These are phyloP conservation scores for Lepus townsendii DNA, from an alignment of 2,797 vertebrate genomes.

Conservation along the genomic window DNA sequence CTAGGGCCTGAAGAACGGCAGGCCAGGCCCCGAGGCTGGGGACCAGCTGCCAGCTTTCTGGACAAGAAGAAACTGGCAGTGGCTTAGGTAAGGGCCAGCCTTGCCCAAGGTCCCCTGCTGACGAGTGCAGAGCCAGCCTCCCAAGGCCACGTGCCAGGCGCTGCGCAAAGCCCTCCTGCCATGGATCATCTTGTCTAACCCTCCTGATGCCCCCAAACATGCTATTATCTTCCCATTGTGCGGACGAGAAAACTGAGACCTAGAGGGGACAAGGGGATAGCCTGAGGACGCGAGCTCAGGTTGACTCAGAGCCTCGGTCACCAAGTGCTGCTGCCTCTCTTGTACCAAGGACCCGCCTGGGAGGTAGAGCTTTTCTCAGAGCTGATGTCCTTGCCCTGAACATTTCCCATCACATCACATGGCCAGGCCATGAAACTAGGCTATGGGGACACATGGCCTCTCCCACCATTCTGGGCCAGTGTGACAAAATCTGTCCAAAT, in stretches of 20 bases:
- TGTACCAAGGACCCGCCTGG: not conserved
- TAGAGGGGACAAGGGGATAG: not conserved
- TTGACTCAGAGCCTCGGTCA: not conserved
- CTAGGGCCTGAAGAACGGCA: not conserved
- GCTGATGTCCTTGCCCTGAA: not conserved
- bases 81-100: not conserved
- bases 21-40: not conserved
- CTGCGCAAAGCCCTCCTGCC: not conserved
- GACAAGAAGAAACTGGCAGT: not conserved
- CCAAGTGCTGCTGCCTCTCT: not conserved
- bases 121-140: not conserved
- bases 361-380: not conserved
- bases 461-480: not conserved
- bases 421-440: not conserved
- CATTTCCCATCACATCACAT: not conserved
- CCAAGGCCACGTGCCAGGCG: rapidly evolving
- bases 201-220: not conserved
- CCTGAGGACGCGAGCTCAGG: not conserved
- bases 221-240: not conserved
- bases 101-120: not conserved
- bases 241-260: constrained; percentile 33
- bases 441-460: not conserved
- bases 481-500: not conserved
- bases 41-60: not conserved
- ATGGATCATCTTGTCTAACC: not conserved